These are phyloP conservation scores for Hyposmocoma kahamanoa DNA, from an alignment of 1,140 invertebrate species.

Conservation along the genomic window DNA sequence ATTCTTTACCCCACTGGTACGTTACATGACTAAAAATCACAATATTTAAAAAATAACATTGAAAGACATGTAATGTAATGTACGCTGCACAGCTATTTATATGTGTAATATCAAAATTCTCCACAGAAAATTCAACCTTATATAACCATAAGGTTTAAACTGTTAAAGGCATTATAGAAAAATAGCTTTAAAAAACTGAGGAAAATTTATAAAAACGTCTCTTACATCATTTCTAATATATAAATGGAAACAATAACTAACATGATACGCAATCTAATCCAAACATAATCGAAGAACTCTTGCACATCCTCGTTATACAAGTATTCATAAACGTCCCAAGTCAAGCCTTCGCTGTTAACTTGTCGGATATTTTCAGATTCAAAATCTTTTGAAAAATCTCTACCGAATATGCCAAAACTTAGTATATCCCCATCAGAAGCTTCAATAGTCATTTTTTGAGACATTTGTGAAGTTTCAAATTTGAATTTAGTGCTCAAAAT, in stretches of 20 bases:
- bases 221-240: conserved; percentile 66
- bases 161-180: no score
- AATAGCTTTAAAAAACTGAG: neutral
- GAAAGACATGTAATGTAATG: no score
- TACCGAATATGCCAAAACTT: conserved; percentile 43
- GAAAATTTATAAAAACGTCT: neutral
- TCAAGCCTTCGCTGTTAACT: conserved; percentile 9
- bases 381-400: conserved; percentile 40
- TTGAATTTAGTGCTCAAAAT: conserved; percentile 25
- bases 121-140: no score
- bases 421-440: conserved; percentile 23
- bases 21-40: no score
- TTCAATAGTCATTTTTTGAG: conserved; percentile 22
- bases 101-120: no score
- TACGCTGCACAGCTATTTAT: no score
- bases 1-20: no score
- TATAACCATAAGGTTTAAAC: no score
- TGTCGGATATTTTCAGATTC: neutral
- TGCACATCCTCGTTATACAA: conserved; percentile 44
- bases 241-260: conserved; percentile 60
- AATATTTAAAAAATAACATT: no score
- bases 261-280: conserved; percentile 51
- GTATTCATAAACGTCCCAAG: conserved; percentile 25
- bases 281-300: conserved; percentile 56
- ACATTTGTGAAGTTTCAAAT: conserved; percentile 10